Base-by-base conservation (phyloP, 2,797 vertebrate genomes). In the Sebastes cheni region DNA sequence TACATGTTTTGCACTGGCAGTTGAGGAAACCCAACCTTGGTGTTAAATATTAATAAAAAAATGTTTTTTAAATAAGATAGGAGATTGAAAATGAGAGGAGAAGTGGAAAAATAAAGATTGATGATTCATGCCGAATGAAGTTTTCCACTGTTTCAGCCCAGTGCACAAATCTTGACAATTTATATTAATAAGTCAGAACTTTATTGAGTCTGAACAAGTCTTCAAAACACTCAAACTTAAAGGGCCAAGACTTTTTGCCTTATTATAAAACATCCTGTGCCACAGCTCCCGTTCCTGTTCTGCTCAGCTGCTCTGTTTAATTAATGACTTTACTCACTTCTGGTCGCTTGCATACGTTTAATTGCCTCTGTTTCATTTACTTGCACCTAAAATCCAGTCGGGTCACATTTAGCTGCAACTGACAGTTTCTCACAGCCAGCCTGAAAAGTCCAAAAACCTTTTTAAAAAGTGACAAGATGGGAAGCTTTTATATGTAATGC, bases 301-400 rank as follows among this genome's bases (percentile, higher is more conserved):
- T 91, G 79, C 83, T 90, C 81, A 72, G 67, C 13, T 83, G 72
- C 89, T 82, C 70, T 8, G 42, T 87, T 90, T 88, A 92, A 94
- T 92, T 86, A 89, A 90, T 77, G 56, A 80, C 71, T 81, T 83
- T 46, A 18, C 72, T 83, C 46, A 18, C 71, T 76, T 83, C 64
- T 80, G 23, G 50, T 39, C 72, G 18, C 56, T 80, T 72, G 16
- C 46, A 46, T 22, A 61, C 10, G 3, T 50, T 50, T n/a, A 67
- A 61, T 86, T 88, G 80, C 77, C 72, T 77, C 54, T 69, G 32
- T 89, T 79, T 79, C 79, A 80, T 68, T 79, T 66, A 67, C 46
- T 73, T 75, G 42, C n/a, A 42, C 27, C 30, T 23, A 30, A 86
- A 81, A 66, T 66, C 39, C 52, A 81, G n/a, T n/a, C 12, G 34